phyloP scores from a whole-genome alignment of 2,797 vertebrate species.

The Liparis tanakae region DNA sequence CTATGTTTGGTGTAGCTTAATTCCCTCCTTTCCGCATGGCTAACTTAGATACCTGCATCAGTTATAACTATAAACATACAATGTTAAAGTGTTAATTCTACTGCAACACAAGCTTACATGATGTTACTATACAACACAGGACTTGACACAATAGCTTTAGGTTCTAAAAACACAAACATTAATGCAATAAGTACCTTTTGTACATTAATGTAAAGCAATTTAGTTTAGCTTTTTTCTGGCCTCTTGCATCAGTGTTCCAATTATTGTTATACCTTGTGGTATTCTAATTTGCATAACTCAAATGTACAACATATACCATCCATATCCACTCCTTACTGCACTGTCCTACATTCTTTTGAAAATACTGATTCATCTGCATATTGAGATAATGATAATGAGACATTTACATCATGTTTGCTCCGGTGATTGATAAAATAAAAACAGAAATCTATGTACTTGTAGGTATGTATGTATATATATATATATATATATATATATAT shows the following conservation, averaged over 20 bases:
- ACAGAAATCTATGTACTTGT: too few species aligned
- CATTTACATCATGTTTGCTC: too few species aligned
- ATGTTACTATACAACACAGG: too few species aligned
- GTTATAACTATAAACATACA: neutral
- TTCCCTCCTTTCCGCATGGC: neutral
- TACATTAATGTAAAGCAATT: neutral
- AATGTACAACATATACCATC: too few species aligned
- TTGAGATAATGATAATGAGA: too few species aligned
- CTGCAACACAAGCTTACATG: neutral
- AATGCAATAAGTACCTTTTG: neutral
- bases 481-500: too few species aligned
- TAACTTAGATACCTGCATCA: neutral
- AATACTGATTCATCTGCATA: too few species aligned
- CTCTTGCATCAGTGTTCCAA: neutral
- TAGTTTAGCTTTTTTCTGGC: too few species aligned
- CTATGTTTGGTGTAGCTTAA: conserved; percentile 17
- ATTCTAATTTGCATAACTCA: neutral
- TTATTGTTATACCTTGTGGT: neutral
- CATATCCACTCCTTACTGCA: too few species aligned
- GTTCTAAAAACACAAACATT: neutral
- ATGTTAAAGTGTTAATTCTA: neutral
- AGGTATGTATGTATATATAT: too few species aligned
- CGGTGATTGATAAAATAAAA: too few species aligned
- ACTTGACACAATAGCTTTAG: neutral
- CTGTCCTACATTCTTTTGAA: too few species aligned